Conservation (phyloP, 1,140 invertebrate species). For the Watersipora subatra region DNA sequence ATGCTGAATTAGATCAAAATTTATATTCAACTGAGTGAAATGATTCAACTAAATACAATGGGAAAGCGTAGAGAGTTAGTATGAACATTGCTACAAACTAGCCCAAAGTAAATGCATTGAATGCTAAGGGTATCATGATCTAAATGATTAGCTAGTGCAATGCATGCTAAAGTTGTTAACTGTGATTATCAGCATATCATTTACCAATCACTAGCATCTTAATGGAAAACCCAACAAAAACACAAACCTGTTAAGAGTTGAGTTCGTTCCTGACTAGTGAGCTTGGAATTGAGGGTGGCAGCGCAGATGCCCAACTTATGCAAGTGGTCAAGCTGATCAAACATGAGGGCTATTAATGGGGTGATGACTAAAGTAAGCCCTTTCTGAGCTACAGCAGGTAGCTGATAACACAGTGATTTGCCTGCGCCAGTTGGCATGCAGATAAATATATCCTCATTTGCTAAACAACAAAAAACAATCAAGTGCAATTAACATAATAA, state of each 20-base stretch:
- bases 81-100: no score
- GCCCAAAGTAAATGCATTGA: no score
- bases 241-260: constrained; percentile 40
- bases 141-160: no score
- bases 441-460: constrained; percentile 51
- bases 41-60: no score
- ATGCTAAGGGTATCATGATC: no score
- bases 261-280: constrained; percentile 55
- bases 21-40: no score
- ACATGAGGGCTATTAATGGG: constrained; percentile 56
- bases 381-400: constrained; percentile 49
- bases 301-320: constrained; percentile 55
- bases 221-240: no score
- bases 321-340: constrained; percentile 45
- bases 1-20: no score
- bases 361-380: constrained; percentile 54
- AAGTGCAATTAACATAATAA: neutral
- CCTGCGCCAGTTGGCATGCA: constrained; percentile 60
- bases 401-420: constrained; percentile 58
- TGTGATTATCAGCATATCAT: no score
- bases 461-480: constrained; percentile 38
- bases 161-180: no score
- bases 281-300: constrained; percentile 77
- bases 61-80: no score
- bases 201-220: no score